Conservation (phyloP, 2,888 invertebrate species). For the Drosophila testacea region DNA sequence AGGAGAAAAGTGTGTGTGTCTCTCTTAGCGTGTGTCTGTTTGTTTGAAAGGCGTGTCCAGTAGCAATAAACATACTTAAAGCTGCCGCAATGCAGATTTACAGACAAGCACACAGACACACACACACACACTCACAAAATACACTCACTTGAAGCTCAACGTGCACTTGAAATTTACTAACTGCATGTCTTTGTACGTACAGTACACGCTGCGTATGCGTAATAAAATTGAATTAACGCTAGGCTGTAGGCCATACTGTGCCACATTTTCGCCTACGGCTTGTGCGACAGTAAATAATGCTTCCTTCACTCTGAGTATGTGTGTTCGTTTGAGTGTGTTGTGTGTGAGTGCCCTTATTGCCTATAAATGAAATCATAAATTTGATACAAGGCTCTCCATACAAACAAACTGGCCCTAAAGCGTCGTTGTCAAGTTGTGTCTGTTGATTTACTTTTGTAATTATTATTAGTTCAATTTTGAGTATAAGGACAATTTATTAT, state of each 20-base stretch:
- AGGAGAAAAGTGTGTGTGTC: slow-evolving; percentile 7
- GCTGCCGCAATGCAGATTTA: slow-evolving; percentile 68
- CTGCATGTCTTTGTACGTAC: slow-evolving; percentile 36
- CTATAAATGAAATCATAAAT: slow-evolving; percentile 70
- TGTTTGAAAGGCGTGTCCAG: slow-evolving; percentile 15
- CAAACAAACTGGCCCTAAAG: slow-evolving; percentile 16
- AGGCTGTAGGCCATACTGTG: slow-evolving; percentile 49
- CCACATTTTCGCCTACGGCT: slow-evolving; percentile 57
- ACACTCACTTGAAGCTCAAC: slow-evolving; percentile 1
- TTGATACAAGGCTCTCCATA: slow-evolving; percentile 41
- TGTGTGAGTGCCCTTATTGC: slow-evolving; percentile 44
- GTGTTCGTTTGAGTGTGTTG: slow-evolving; percentile 5
- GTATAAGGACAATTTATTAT: slow-evolving; percentile 53
- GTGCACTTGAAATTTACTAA: slow-evolving; percentile 47
- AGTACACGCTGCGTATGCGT: slow-evolving; percentile 67
- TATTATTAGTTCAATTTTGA: slow-evolving; percentile 62
- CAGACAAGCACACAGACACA: not conserved
- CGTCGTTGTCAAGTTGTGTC: slow-evolving; percentile 37
- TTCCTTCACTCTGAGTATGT: slow-evolving; percentile 9
- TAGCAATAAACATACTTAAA: slow-evolving; percentile 36
- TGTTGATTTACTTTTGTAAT: slow-evolving; percentile 54
- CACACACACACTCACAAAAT: not conserved
- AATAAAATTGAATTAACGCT: slow-evolving; percentile 73
- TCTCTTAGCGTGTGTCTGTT: slow-evolving; percentile 10
- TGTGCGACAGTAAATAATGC: slow-evolving; percentile 53